Percentiles rank a stretch among this genome's conserved stretches.
Evolutionary conservation across 2,797 vertebrate genomes (phyloP).

Genomic region (Channallabes apus): DNA sequence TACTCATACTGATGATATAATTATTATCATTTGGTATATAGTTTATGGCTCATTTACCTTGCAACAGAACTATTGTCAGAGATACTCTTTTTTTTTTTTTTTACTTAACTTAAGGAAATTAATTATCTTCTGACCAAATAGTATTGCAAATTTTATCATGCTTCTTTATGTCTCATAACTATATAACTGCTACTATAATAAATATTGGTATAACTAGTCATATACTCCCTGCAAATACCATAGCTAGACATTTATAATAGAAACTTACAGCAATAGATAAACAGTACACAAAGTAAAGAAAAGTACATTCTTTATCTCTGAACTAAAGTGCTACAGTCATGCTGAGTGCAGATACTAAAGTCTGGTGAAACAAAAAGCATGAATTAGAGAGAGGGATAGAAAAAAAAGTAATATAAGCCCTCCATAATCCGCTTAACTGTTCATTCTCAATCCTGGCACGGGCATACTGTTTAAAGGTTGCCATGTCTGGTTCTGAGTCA

Average conservation of each 20-base stretch:
- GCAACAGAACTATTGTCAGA: background rate
- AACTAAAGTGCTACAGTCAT: slow-evolving; percentile 6
- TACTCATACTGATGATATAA: background rate
- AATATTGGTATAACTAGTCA: background rate
- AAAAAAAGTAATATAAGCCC: slow-evolving; percentile 45
- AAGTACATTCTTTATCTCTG: background rate
- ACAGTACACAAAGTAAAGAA: background rate
- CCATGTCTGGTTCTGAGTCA: slow-evolving; percentile 49
- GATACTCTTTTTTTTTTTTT: background rate
- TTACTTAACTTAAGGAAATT: background rate
- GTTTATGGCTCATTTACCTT: background rate
- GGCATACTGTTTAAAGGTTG: slow-evolving; percentile 59
- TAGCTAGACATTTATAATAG: background rate
- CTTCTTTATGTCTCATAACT: background rate
- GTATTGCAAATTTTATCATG: background rate
- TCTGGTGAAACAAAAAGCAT: slow-evolving; percentile 1
- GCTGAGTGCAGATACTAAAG: background rate
- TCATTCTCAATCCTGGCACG: slow-evolving; percentile 62
- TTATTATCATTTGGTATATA: background rate
- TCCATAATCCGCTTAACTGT: slow-evolving; percentile 57
- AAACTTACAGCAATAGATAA: background rate
- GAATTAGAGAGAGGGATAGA: slow-evolving; percentile 26
- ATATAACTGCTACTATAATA: background rate
- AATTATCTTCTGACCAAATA: background rate
- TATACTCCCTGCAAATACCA: background rate